phyloP scores from a whole-genome alignment of 2,113 vertebrate genomes.

The Emydura subglobosa region DNA sequence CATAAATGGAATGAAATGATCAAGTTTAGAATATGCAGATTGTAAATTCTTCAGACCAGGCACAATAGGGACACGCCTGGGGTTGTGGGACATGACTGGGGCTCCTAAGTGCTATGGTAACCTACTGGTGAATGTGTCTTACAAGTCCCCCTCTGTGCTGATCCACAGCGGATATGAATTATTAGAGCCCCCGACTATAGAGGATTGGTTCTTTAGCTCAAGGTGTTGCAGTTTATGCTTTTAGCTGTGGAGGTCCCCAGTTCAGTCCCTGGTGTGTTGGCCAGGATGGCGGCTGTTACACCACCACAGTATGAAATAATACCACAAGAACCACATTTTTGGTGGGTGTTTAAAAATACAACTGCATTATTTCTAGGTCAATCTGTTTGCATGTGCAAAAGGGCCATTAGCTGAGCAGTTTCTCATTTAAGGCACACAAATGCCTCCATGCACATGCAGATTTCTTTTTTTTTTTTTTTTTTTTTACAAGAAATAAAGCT shows the following conservation, averaged over 20 bases:
- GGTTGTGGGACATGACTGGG: not conserved
- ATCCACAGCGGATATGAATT: not conserved
- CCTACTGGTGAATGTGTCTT: not conserved
- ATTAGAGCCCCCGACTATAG: not conserved
- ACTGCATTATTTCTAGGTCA: not conserved
- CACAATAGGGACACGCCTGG: not conserved
- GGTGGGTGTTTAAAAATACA: not conserved
- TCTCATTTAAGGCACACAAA: fast-evolving
- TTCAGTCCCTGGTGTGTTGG: not conserved
- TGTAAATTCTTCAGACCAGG: not conserved
- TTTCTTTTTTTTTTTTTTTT: not conserved
- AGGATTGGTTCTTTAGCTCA: not conserved
- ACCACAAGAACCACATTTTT: not conserved
- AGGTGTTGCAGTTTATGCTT: not conserved
- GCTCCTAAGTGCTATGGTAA: not conserved
- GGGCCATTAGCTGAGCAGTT: not conserved
- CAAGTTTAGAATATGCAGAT: not conserved
- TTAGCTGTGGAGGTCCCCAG: not conserved
- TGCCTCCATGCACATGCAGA: fast-evolving
- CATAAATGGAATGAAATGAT: not conserved
- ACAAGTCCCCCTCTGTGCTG: not conserved
- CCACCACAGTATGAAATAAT: not conserved
- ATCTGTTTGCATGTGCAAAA: not conserved
- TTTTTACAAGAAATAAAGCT: fast-evolving
- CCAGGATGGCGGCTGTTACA: not conserved